Evolutionary conservation across 2,888 invertebrate species (phyloP), one percentile per base, ranked within the genome.

Genomic region (Drosophila crucigera): DNA sequence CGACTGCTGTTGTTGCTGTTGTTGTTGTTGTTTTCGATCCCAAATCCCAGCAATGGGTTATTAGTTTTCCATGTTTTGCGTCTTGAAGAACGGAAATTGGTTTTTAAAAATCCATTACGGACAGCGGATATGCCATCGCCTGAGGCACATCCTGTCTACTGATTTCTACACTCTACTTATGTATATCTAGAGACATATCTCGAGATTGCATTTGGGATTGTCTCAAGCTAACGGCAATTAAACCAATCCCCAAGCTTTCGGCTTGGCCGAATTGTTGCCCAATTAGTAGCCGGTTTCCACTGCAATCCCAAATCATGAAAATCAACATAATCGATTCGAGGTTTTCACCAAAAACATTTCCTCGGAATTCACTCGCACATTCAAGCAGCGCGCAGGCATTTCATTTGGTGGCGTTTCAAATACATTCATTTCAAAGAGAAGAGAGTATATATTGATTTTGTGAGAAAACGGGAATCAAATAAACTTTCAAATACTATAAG

Each of bases 51-150:
- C 75, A 89, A 89, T 81, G 87, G 89, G 86, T 89, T 86, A 86
- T 86, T 86, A 89, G 88, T 89, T 87, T 89, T 78, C 70, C 74
- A 80, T 84, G 85, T 80, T 82, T 77, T 54, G 35, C 55, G 55
- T 73, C 80, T 50, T 72, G 31, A 61, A 53, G 58, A 84, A 60
- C 87, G 87, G 87, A 87, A 87, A 87, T 87, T 87, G 85, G 88
- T 87, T 87, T 87, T 87, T 80, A 83, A 89, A 87, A 89, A 87
- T 77, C 87, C 85, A 89, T 87, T 89, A 89, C 78, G 70, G 54
- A 52, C 76, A 74, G 68, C 78, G 68, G 59, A 66, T 74, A 64
- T 65, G 53, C 67, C 68, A 67, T 49, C 68, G 77, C 83, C 66
- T 52, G 60, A 54, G 65, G 73, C 53, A 43, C 43, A 56, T 75